Percentiles rank a stretch among this genome's conserved stretches.
phyloP scores from a whole-genome alignment of 2,113 vertebrate species.

The Apus apus region DNA sequence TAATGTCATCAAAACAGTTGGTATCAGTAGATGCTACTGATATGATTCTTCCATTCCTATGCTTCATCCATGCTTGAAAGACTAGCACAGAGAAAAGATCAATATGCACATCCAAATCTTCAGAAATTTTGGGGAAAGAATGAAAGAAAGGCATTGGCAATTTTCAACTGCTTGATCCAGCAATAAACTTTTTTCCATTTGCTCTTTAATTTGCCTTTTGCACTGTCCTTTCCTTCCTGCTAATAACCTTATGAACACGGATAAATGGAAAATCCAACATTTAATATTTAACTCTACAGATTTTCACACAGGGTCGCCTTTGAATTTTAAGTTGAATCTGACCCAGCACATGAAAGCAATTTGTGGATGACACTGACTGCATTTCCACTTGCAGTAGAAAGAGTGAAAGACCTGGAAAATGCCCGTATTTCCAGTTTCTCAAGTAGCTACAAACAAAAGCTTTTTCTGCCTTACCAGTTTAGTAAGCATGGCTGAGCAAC shows the following conservation, averaged over 20 bases:
- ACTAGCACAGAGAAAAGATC: neutral
- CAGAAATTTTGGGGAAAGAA: neutral
- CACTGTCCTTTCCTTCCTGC: neutral
- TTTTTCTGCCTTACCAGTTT: neutral
- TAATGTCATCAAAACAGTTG: neutral
- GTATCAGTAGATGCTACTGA: neutral
- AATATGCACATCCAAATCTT: neutral
- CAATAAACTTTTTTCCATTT: neutral
- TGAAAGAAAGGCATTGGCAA: neutral
- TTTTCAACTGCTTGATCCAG: neutral
- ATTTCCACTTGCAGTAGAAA: neutral
- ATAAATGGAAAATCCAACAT: neutral
- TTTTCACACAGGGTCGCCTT: neutral
- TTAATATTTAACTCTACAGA: neutral
- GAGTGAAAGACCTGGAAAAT: neutral
- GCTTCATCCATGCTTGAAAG: neutral
- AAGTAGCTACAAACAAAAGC: neutral
- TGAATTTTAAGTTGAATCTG: neutral
- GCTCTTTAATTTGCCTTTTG: neutral
- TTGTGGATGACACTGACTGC: neutral
- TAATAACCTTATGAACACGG: neutral
- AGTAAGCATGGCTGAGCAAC: neutral
- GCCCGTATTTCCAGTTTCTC: neutral
- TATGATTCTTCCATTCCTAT: neutral
- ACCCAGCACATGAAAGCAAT: neutral